Percentiles rank a stretch among this genome's conserved stretches.
phyloP scores from a whole-genome alignment of 2,888 invertebrate genomes.

The Oscheius sp. region DNA sequence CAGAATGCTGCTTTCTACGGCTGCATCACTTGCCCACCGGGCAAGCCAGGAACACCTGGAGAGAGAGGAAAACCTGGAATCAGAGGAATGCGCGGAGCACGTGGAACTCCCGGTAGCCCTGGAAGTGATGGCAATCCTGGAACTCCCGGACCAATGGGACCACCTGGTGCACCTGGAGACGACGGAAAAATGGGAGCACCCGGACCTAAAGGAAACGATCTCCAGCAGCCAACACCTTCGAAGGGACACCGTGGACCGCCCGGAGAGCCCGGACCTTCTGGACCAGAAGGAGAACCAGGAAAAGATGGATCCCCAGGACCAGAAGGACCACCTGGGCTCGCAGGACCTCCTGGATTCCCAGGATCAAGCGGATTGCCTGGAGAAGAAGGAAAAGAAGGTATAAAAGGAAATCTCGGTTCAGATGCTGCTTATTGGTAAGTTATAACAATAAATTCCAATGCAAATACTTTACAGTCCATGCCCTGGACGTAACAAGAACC shows the following conservation, averaged over 20 bases:
- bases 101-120: conserved; percentile 51
- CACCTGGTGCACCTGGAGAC: conserved; percentile 37
- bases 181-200: conserved; percentile 38
- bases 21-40: conserved; percentile 56
- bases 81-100: conserved; percentile 58
- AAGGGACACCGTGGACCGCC: conserved; percentile 58
- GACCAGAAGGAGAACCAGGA: conserved; percentile 57
- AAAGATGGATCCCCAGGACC: conserved; percentile 48
- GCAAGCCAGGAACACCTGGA: conserved; percentile 51
- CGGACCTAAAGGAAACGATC: conserved; percentile 45
- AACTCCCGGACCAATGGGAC: conserved; percentile 54
- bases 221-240: conserved; percentile 53
- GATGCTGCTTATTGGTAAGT: conserved; percentile 57
- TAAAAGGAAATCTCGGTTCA: conserved; percentile 39
- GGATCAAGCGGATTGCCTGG: conserved; percentile 54
- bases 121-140: conserved; percentile 57
- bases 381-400: conserved; percentile 54
- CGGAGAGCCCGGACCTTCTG: conserved; percentile 56
- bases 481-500: conserved; percentile 44
- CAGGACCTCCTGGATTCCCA: conserved; percentile 53
- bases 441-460: conserved; percentile 36
- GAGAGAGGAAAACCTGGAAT: conserved; percentile 55
- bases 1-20: conserved; percentile 56
- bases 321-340: conserved; percentile 51
- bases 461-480: conserved; percentile 59